Evolutionary conservation across 2,888 invertebrate genomes (phyloP), one percentile per base, ranked within the genome.

Genomic region (Microctonus brassicae): DNA sequence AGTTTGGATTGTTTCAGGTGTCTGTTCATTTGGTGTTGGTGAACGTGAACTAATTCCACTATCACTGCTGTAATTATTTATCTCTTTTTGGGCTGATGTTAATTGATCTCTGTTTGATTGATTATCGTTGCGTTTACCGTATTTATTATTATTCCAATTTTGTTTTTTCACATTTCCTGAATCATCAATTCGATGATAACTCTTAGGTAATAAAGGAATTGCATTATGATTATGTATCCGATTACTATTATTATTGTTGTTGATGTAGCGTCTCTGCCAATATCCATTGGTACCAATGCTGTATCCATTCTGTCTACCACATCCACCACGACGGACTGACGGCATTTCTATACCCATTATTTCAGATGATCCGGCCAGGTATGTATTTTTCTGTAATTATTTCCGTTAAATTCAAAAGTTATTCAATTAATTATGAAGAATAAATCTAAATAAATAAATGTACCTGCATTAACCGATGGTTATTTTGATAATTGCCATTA

Each of bases 1-100:
- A 17, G 84, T 82, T 69, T 82, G 80, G 77, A 82, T 86, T 73
- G 81, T 76, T 42, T 85, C 84, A 22, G 80, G 77, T 17, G 81
- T 81, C 71, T 83, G 79, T 77, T 85, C 86, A 70, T 81, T 85
- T 2, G 87, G 86, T 24, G 86, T 87, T 20, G 86, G 84, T n/a
- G 87, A 86, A 52, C 87, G 83, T 26, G 87, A 86, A 77, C 83
- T 84, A 68, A 86, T 81, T n/a, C 87, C 84, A 73, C 84, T 86
- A 69, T 87, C 86, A 73, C 84, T 85, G 73, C 73, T 80, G 70
- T 83, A 84, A 39, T 61, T 53, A 36, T 53, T 65, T 6, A 36
- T 34, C 34, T 65, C 66, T 17, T 29, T 58, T 29, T 58, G 58
- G 11, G 33, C 26, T 10, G 33, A 17, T 24, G 26, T 57, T 33